phyloP scores from a whole-genome alignment of 2,113 vertebrate species.

The Dendrocopos noguchii region DNA sequence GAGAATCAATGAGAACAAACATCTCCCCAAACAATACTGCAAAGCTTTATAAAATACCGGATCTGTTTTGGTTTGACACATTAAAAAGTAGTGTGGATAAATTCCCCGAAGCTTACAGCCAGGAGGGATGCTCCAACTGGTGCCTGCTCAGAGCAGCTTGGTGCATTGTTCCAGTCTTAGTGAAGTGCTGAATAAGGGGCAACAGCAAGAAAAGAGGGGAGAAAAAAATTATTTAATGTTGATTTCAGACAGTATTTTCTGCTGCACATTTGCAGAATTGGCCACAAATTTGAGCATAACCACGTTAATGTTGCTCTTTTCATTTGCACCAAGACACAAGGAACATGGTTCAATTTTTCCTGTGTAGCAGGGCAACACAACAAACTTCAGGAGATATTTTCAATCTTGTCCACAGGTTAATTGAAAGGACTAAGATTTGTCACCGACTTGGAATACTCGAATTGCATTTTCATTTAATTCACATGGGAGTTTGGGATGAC shows the following conservation, averaged over 20 bases:
- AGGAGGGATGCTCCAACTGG: not conserved
- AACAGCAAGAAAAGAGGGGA: not conserved
- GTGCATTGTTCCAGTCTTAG: not conserved
- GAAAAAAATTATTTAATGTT: not conserved
- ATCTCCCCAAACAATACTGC: not conserved
- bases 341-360: not conserved
- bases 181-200: not conserved
- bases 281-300: not conserved
- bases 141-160: constrained; percentile 25
- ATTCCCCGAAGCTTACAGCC: not conserved
- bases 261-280: not conserved
- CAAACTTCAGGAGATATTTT: not conserved
- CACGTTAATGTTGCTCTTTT: not conserved
- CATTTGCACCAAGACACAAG: not conserved
- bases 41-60: not conserved
- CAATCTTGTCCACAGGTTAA: not conserved
- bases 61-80: not conserved
- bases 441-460: not conserved
- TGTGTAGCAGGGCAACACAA: not conserved
- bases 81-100: not conserved
- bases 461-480: constrained; percentile 39
- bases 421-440: not conserved
- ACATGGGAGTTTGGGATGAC: constrained; percentile 24
- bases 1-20: constrained; percentile 18
- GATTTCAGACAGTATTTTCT: not conserved